Evolutionary conservation across 2,797 vertebrate species (phyloP), one percentile per base, ranked within the genome.

Genomic region (Anguilla megastoma): DNA sequence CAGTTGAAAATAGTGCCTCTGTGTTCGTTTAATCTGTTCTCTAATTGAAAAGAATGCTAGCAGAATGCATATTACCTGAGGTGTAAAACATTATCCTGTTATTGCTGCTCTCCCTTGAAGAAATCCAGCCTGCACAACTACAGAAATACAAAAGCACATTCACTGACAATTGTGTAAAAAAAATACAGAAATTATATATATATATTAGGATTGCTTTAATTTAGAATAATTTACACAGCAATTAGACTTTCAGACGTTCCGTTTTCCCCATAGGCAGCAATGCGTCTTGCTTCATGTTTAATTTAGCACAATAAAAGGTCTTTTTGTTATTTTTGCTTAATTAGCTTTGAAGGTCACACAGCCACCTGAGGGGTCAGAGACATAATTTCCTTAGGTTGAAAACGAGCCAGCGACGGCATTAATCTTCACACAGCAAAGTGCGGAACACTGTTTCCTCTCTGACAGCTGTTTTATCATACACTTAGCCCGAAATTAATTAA

Each of bases 291-390:
- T 92, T 89, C 90, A 89, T 94, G 89, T 94, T 93, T 93, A 85
- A 93, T 94, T 92, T 84, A 86, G 89, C 88, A 86, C 89, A 88
- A 92, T 92, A 93, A 93, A 93, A 92, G 86, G 52, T 85, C 45
- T 89, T 91, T 94, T 90, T 91, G 86, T 93, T 93, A 92, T 92
- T 90, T 89, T 92, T 90, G 87, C 92, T 92, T 95, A 95, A 95
- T 95, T 94, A 93, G 91, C 91, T 94, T 91, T 93, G 92, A 95
- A 96, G 94, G 94, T 95, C 93, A 95, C 87, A 84, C 88, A 90
- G 85, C 76, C 90, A 94, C 94, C 92, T 74, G 86, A 92, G 94
- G 94, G 93, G 91, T 92, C 92, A 89, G 85, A 91, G 88, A 84
- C 85, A 83, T 91, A 90, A 93, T 94, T 92, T 89, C 87, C 89